Evolutionary conservation across 1,140 invertebrate genomes (phyloP).

Genomic region (Leptopilina clavipes): DNA sequence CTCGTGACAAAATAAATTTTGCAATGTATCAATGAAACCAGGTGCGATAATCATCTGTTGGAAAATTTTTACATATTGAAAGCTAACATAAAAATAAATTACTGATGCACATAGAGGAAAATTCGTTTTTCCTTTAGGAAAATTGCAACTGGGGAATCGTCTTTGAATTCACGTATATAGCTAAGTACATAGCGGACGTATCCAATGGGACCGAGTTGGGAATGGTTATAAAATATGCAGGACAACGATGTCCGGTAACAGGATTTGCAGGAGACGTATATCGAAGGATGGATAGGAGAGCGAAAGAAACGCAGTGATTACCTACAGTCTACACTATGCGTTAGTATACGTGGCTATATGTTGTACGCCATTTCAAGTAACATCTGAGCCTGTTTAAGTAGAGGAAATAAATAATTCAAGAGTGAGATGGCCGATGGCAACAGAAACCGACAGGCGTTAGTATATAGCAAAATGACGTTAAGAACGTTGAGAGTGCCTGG

Average conservation of each 20-base stretch:
- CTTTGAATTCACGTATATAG: conserved; percentile 53
- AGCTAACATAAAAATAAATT: too few relatives aligned
- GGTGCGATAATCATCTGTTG: too few relatives aligned
- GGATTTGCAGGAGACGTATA: conserved; percentile 60
- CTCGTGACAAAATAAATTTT: too few relatives aligned
- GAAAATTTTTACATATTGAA: too few relatives aligned
- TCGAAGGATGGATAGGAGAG: conserved; percentile 55
- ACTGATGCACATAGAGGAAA: too few relatives aligned
- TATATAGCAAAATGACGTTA: conserved; percentile 24
- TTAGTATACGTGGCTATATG: conserved; percentile 48
- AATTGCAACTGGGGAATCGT: too few relatives aligned
- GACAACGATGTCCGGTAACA: conserved; percentile 66
- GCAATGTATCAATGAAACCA: too few relatives aligned
- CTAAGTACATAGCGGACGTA: conserved; percentile 49
- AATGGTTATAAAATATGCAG: conserved; percentile 66
- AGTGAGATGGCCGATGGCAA: conserved; percentile 55
- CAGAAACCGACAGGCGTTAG: conserved; percentile 48
- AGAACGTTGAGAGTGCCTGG: conserved; percentile 13
- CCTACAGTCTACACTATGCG: conserved; percentile 50
- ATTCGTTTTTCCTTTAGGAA: too few relatives aligned
- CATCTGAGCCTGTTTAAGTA: conserved; percentile 59
- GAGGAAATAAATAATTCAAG: conserved; percentile 66
- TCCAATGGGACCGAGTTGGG: conserved; percentile 53
- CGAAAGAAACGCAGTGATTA: conserved; percentile 65
- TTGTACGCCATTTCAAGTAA: conserved; percentile 53